Evolutionary conservation across 2,797 vertebrate species (phyloP), one percentile per base, ranked within the genome.

Genomic region (Xenopus petersii): DNA sequence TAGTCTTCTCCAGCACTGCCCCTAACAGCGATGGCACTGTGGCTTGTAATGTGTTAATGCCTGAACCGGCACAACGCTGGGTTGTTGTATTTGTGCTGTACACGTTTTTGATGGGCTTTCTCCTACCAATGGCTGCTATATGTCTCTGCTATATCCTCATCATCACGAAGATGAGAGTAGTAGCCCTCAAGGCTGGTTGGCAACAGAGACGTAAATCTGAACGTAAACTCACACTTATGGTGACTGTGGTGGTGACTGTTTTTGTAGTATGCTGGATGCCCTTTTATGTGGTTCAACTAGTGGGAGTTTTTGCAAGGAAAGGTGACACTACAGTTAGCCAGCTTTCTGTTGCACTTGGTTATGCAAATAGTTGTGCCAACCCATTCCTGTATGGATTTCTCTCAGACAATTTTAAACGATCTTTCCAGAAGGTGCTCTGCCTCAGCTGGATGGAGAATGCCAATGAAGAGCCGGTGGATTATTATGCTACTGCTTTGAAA

Each of bases 221-320:
- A 86, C 88, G 94, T 74, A 95, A 95, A 87, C 94, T 96, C 83
- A 96, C 95, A 1, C 87, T 95, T 67, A 95, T 96, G 95, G 95
- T 96, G 71, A 93, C 94, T 91, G 94, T 95, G 90, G 94, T 96
- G 80, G 95, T 96, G 71, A 92, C 93, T 67, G 95, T 96, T 78
- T 96, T 96, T 76, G 93, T 96, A 81, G 92, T 95, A 84, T 95
- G 95, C 83, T 96, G 95, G 95, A 95, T 96, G 95, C 95, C 95
- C 1, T 96, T 96, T 85, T 94, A 96, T 71, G 88, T 95, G 3
- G 93, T 95, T 77, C 95, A 96, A 88, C 87, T 96, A 73, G 93
- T 95, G 51, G 92, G 93, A 67, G 93, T 95, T 71, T 95, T 96
- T 66, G 91, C 93, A 12, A 91, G 93, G 83, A 92, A 87, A 79